phyloP scores from a whole-genome alignment of 2,888 invertebrate species.

The Reticulitermes lucifugus region DNA sequence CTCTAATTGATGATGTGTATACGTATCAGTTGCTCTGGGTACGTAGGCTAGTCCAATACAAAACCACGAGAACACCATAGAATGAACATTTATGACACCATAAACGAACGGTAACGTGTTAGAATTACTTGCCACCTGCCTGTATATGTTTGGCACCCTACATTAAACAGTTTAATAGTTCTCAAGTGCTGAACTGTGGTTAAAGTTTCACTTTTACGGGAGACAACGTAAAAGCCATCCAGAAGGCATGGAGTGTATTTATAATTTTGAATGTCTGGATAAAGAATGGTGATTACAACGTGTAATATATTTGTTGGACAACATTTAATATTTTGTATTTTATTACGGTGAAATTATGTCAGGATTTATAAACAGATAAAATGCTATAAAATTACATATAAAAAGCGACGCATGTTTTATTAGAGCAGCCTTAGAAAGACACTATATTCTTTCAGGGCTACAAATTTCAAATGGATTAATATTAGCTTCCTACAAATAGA shows the following conservation, averaged over 20 bases:
- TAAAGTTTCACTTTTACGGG: background rate
- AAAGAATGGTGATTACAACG: too few species aligned
- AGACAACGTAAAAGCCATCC: background rate
- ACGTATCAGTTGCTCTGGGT: background rate
- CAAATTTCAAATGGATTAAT: too few species aligned
- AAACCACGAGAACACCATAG: constrained; percentile 15
- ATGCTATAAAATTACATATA: too few species aligned
- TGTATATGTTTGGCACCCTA: background rate
- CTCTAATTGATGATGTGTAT: background rate
- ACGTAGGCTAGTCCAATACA: background rate
- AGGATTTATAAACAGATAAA: too few species aligned
- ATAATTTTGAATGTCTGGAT: background rate
- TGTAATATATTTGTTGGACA: too few species aligned
- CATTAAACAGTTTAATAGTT: background rate
- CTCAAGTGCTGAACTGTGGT: background rate
- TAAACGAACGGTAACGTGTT: background rate
- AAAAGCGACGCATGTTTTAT: too few species aligned
- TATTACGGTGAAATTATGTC: too few species aligned
- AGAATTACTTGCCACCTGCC: background rate
- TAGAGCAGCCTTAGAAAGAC: too few species aligned
- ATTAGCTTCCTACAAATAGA: too few species aligned
- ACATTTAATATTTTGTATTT: too few species aligned
- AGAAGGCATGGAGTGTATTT: background rate
- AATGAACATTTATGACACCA: constrained; percentile 26
- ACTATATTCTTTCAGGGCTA: too few species aligned